Evolutionary conservation across 2,888 invertebrate species (phyloP).

Genomic region (Pandemis corylana): DNA sequence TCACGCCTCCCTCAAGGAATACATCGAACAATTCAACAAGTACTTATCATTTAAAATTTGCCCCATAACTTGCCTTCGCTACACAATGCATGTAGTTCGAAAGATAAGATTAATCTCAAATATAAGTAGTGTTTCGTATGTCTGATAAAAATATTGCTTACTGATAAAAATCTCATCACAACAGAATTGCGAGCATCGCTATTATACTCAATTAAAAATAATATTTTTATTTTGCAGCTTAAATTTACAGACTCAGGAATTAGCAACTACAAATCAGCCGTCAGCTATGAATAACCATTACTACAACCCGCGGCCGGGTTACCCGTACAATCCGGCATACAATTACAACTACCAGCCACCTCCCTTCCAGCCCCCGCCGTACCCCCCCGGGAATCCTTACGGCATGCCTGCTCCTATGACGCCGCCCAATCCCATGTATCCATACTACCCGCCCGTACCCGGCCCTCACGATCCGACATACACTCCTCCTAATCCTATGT

Average conservation of each 20-base stretch:
- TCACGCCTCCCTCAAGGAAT: conserved; percentile 85
- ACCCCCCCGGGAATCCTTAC: conserved; percentile 66
- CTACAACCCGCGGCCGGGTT: conserved; percentile 71
- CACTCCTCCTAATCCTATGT: conserved; percentile 59
- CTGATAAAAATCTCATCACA: conserved; percentile 21
- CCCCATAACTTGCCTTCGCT: background rate
- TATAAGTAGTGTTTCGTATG: conserved; percentile 30
- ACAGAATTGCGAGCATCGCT: background rate
- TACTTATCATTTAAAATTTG: conserved; percentile 46
- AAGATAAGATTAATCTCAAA: conserved; percentile 38
- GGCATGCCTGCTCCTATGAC: conserved; percentile 68
- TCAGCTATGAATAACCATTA: conserved; percentile 72
- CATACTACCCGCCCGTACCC: conserved; percentile 59
- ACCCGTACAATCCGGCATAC: conserved; percentile 63
- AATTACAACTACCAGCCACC: conserved; percentile 65
- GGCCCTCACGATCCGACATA: conserved; percentile 57
- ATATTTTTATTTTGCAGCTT: conserved; percentile 62
- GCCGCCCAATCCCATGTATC: conserved; percentile 50
- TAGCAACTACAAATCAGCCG: conserved; percentile 62
- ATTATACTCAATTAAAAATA: too few relatives aligned
- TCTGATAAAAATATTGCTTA: conserved; percentile 29
- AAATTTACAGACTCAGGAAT: conserved; percentile 75
- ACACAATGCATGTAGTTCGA: conserved; percentile 8
- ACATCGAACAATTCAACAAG: conserved; percentile 85
- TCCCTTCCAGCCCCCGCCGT: conserved; percentile 63